A percentile compares a stretch with the other conserved stretches of the same genome.
Conservation (phyloP, 2,888 invertebrate genomes). For the Sabatieria punctata region DNA sequence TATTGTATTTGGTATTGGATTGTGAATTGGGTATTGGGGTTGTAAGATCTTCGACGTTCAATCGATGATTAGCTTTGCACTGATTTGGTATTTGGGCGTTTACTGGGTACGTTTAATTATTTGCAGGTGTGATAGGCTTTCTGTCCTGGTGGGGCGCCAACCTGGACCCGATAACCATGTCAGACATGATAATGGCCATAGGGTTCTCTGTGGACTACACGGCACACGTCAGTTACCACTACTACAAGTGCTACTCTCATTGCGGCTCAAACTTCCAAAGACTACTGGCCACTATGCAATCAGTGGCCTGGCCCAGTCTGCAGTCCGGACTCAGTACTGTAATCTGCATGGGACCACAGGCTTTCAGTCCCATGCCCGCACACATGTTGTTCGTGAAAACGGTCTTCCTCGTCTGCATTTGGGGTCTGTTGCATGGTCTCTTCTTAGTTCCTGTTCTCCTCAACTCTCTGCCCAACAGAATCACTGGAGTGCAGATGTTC, state of each 20-base stretch:
- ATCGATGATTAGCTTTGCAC: too few relatives aligned
- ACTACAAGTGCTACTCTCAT: too few relatives aligned
- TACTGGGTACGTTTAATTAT: too few relatives aligned
- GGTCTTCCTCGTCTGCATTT: constrained; percentile 77
- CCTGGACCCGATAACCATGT: constrained; percentile 27
- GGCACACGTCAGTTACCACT: too few relatives aligned
- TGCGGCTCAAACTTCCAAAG: too few relatives aligned
- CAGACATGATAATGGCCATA: constrained; percentile 11
- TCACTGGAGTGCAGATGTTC: background rate
- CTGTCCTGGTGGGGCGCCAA: constrained; percentile 27
- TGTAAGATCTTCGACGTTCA: too few relatives aligned
- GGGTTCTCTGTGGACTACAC: too few relatives aligned
- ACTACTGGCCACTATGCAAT: too few relatives aligned
- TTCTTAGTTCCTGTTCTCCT: constrained; percentile 52
- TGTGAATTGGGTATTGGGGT: too few relatives aligned
- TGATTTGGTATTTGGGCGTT: too few relatives aligned
- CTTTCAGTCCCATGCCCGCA: constrained; percentile 2
- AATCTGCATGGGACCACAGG: constrained; percentile 1
- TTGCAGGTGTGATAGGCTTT: constrained; percentile 24
- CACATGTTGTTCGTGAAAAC: constrained; percentile 60
- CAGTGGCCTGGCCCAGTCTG: background rate
- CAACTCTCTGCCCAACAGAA: constrained; percentile 9
- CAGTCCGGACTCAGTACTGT: background rate
- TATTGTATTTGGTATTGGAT: too few relatives aligned
- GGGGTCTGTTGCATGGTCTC: constrained; percentile 76